Evolutionary conservation across 2,113 vertebrate species (phyloP), one percentile per base, ranked within the genome.

Genomic region (Caranx ignobilis): DNA sequence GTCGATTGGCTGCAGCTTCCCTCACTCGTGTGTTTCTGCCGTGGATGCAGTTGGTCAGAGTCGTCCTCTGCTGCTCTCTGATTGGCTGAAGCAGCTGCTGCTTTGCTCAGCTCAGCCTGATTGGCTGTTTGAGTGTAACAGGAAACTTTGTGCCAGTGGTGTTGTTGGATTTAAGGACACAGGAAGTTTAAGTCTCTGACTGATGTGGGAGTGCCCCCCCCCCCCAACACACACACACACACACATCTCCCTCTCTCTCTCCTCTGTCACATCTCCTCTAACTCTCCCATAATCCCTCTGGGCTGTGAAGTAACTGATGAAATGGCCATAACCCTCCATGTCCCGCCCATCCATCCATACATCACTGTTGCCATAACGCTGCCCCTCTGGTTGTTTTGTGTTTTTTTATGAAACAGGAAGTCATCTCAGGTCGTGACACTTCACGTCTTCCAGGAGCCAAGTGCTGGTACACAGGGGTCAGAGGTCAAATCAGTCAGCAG

Each of bases 61-160:
- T 11, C 10, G 73, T 18, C 39, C 18, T 37, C n/a, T 37, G n/a
- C 13, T 16, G 6, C 57, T 37, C 31, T 66, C 34, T 63, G 62
- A 75, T 87, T 81, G 79, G 79, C 69, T 32, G 79, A 73, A 16
- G 19, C 35, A 8, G 73, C 55, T 55, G 67, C 59, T n/a, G 1
- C 6, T 41, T 60, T 34, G 55, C 26, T 6, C 19, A 69, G 52
- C 52, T 54, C 19, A 5, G 52, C n/a, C 52, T 52, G 50, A 52
- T 52, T 52, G 50, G 50, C 50, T 3, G 50, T n/a, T 48, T 26
- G 15, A 6, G 47, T 48, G 47, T 4, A 18, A 2, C 26, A 26
- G n/a, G 52, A 6, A 56, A 6, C 52, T 4, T 4, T 19, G 10
- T n/a, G n/a, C 19, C 21, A 2, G n/a, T 54, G 3, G 9, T 9